Conservation (phyloP, 2,797 vertebrate genomes). For the Buphagus erythrorhynchus region DNA sequence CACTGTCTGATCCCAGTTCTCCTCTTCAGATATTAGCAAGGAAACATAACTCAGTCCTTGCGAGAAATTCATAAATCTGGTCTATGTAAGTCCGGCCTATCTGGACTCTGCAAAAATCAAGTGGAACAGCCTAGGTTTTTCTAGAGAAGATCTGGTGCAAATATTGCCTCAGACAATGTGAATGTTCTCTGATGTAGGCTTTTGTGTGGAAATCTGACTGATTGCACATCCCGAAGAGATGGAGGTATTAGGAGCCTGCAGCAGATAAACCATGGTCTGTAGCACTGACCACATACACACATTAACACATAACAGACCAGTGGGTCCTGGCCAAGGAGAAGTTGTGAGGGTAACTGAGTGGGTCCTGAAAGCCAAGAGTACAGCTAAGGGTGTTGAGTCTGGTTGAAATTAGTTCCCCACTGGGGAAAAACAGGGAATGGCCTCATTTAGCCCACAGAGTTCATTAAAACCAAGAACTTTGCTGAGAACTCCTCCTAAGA, state of each 20-base stretch:
- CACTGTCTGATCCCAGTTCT: fast-evolving
- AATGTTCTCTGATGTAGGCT: not conserved
- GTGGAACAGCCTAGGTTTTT: not conserved
- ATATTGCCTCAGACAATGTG: not conserved
- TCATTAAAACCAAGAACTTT: not conserved
- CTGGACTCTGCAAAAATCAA: not conserved
- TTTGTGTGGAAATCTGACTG: not conserved
- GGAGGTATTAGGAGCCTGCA: not conserved
- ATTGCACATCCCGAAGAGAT: not conserved
- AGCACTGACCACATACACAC: not conserved
- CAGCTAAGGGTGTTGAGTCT: not conserved
- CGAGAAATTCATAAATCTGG: not conserved
- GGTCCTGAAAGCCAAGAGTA: not conserved
- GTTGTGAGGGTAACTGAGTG: not conserved
- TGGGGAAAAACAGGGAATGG: not conserved
- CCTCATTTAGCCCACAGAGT: not conserved
- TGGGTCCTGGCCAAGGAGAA: not conserved
- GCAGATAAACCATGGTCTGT: not conserved
- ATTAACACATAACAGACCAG: not conserved
- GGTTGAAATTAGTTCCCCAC: not conserved
- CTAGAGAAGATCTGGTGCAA: not conserved
- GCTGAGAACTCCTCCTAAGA: not conserved
- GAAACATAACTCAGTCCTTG: not conserved
- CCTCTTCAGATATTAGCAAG: not conserved
- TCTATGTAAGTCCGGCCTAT: not conserved